Evolutionary conservation across 2,797 vertebrate genomes (phyloP).

Genomic region (Selene dorsalis): DNA sequence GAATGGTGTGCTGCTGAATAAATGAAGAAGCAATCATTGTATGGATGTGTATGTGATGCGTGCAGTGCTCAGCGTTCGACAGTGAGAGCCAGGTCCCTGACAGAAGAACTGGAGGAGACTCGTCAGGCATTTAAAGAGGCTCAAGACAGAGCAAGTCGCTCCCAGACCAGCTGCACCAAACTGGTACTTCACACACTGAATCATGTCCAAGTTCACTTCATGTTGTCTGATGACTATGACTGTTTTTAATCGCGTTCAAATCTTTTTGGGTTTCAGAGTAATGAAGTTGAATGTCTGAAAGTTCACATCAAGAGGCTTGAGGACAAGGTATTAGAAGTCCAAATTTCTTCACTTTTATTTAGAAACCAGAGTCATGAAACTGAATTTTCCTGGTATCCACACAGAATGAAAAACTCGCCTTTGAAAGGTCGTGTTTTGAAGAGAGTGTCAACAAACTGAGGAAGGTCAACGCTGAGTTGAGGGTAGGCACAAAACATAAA

Average conservation of each 20-base stretch:
- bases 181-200: slow-evolving; percentile 71
- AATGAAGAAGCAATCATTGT: background rate
- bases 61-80: slow-evolving; percentile 78
- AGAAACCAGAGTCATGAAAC: background rate
- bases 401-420: slow-evolving; percentile 83
- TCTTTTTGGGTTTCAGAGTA: slow-evolving; percentile 68
- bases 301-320: slow-evolving; percentile 77
- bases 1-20: background rate
- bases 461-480: slow-evolving; percentile 75
- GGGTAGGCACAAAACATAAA: slow-evolving; percentile 68
- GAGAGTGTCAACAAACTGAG: slow-evolving; percentile 78
- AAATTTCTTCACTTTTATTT: background rate
- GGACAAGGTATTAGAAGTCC: slow-evolving; percentile 76
- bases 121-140: slow-evolving; percentile 73
- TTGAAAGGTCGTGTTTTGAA: slow-evolving; percentile 77
- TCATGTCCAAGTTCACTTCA: background rate
- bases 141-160: slow-evolving; percentile 74
- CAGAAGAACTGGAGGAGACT: slow-evolving; percentile 84
- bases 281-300: slow-evolving; percentile 80
- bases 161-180: slow-evolving; percentile 75
- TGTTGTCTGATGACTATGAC: slow-evolving; percentile 16
- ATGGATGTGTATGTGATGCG: background rate
- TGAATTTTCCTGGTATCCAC: background rate
- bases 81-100: slow-evolving; percentile 71
- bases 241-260: background rate